A percentile compares a stretch with the other conserved stretches of the same genome.
phyloP scores from a whole-genome alignment of 2,888 invertebrate genomes.

The Nomada fucata region DNA sequence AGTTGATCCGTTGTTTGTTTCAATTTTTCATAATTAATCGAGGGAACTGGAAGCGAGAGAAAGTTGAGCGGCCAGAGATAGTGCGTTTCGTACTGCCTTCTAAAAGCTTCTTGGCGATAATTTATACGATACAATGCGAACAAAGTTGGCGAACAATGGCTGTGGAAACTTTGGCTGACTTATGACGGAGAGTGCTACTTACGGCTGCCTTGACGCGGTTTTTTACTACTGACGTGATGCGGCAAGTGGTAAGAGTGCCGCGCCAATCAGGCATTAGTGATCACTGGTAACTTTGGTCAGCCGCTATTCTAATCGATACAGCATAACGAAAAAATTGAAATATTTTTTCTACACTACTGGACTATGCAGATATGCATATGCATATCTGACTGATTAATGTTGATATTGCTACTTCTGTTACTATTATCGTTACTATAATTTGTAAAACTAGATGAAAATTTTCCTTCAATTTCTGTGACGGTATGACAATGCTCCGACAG shows the following conservation, averaged over 20 bases:
- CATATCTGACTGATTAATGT: too few relatives aligned
- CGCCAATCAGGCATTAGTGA: constrained; percentile 23
- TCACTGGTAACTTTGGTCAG: neutral
- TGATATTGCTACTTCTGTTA: too few relatives aligned
- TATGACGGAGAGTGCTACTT: constrained; percentile 13
- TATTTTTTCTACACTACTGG: too few relatives aligned
- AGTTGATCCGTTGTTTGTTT: neutral
- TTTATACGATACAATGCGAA: neutral
- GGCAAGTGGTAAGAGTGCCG: constrained; percentile 6
- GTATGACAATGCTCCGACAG: too few relatives aligned
- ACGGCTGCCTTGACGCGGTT: constrained; percentile 13
- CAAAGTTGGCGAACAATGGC: constrained; percentile 9
- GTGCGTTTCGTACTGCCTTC: neutral
- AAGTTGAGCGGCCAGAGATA: neutral
- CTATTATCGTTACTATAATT: too few relatives aligned
- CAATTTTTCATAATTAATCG: neutral
- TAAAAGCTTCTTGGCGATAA: neutral
- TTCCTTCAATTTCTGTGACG: too few relatives aligned
- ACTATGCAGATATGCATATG: too few relatives aligned
- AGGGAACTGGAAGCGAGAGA: neutral
- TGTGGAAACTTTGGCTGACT: constrained; percentile 18
- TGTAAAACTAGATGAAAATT: too few relatives aligned
- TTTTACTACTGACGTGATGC: constrained; percentile 22
- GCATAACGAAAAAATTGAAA: too few relatives aligned
- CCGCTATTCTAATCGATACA: neutral